Conservation (phyloP, 2,888 invertebrate species). For the Cynaeus angustus region DNA sequence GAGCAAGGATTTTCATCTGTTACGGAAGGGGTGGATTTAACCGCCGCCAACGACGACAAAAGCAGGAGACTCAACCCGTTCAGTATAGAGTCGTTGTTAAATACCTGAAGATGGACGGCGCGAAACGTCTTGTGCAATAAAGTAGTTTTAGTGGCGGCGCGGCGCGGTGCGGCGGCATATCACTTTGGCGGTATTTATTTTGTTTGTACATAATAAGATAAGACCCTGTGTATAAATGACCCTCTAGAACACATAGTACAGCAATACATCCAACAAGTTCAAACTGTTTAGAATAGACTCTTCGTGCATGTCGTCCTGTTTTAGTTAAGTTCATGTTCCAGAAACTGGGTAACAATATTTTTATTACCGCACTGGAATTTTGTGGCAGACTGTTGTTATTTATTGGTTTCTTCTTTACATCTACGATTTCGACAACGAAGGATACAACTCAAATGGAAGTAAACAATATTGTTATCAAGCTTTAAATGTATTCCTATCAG, state of each 20-base stretch:
- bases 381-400: background rate
- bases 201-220: conserved; percentile 57
- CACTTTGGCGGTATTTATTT: conserved; percentile 10
- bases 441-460: conserved; percentile 18
- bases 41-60: conserved; percentile 71
- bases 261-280: conserved; percentile 67
- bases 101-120: conserved; percentile 74
- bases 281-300: conserved; percentile 63
- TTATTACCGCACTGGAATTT: conserved; percentile 20
- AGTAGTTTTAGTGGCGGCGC: conserved; percentile 47
- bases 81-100: conserved; percentile 91
- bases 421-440: conserved; percentile 22
- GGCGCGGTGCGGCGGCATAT: conserved; percentile 36
- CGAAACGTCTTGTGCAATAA: conserved; percentile 60
- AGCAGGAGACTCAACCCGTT: conserved; percentile 85
- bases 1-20: conserved; percentile 59
- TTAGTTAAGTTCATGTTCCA: conserved; percentile 47
- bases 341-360: conserved; percentile 44
- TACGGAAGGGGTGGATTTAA: conserved; percentile 69
- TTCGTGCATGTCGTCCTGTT: conserved; percentile 55
- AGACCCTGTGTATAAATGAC: conserved; percentile 58
- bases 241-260: conserved; percentile 62
- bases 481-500: conserved; percentile 59
- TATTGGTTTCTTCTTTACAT: conserved; percentile 15
- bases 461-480: conserved; percentile 56